phyloP scores from a whole-genome alignment of 2,888 invertebrate species.

The Lepidonotus clava region DNA sequence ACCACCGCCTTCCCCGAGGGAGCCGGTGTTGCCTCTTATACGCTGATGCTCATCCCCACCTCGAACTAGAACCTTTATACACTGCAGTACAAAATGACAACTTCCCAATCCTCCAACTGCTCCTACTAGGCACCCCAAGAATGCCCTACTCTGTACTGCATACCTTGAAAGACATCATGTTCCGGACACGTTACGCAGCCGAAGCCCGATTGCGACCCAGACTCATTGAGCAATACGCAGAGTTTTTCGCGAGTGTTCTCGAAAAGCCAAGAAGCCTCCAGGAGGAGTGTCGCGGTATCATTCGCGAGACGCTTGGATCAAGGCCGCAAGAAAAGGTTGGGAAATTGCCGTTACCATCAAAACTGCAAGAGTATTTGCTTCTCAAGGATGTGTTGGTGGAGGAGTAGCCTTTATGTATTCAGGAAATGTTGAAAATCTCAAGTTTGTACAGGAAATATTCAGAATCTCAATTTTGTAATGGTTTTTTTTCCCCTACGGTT shows the following conservation, averaged over 20 bases:
- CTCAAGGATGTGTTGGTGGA: slow-evolving; percentile 67
- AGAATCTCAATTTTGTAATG: no score
- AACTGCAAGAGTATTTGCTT: slow-evolving; percentile 74
- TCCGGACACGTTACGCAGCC: slow-evolving; percentile 70
- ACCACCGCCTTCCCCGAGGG: slow-evolving; percentile 67
- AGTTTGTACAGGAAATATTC: no score
- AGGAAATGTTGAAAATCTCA: no score
- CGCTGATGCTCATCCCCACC: slow-evolving; percentile 77
- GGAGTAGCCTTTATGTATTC: no score
- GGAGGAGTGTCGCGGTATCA: slow-evolving; percentile 71
- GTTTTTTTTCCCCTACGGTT: no score
- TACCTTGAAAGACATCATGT: slow-evolving; percentile 69
- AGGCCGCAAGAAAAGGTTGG: slow-evolving; percentile 69
- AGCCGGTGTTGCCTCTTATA: slow-evolving; percentile 73
- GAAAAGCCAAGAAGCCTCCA: slow-evolving; percentile 70
- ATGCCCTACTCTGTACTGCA: slow-evolving; percentile 69
- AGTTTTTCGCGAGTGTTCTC: slow-evolving; percentile 68
- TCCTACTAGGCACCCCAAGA: slow-evolving; percentile 72
- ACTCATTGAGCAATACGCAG: slow-evolving; percentile 68
- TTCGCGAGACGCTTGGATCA: slow-evolving; percentile 69
- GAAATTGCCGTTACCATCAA: slow-evolving; percentile 71
- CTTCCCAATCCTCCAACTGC: slow-evolving; percentile 64
- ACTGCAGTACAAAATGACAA: slow-evolving; percentile 75
- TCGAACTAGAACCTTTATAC: slow-evolving; percentile 78
- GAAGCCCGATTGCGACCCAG: slow-evolving; percentile 68